phyloP scores from a whole-genome alignment of 2,888 invertebrate species.

The Andricus curvator region DNA sequence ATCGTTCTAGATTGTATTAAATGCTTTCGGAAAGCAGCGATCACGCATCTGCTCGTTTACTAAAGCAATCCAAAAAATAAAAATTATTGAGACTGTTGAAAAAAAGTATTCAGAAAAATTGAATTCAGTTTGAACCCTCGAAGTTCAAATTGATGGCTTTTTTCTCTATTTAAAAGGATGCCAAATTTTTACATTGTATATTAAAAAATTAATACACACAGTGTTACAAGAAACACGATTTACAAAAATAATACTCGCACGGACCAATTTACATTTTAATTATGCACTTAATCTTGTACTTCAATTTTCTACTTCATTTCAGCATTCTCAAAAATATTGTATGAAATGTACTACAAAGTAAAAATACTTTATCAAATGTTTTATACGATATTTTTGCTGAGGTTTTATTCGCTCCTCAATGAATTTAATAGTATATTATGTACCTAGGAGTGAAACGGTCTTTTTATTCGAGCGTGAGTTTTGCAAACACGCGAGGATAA shows the following conservation, averaged over 20 bases:
- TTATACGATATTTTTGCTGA: not conserved
- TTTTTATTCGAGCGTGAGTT: too few species aligned
- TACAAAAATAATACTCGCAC: slow-evolving; percentile 12
- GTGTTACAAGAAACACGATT: slow-evolving; percentile 1
- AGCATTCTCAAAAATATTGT: not conserved
- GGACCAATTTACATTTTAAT: slow-evolving; percentile 20
- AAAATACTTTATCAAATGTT: not conserved
- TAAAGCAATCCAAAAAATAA: not conserved
- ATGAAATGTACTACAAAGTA: not conserved
- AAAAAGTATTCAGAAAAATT: not conserved
- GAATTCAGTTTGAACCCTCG: not conserved
- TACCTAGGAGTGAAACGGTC: too few species aligned
- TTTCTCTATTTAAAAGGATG: not conserved
- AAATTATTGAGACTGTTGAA: slow-evolving; percentile 15
- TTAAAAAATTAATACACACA: slow-evolving; percentile 3
- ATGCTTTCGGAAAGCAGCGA: not conserved
- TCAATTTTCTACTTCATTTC: not conserved
- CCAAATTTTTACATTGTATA: slow-evolving; percentile 2
- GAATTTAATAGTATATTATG: too few species aligned
- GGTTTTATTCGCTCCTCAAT: not conserved
- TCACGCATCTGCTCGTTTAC: not conserved
- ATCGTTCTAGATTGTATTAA: not conserved
- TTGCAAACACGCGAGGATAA: too few species aligned
- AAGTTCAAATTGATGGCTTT: slow-evolving; percentile 5
- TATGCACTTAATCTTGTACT: not conserved